phyloP scores from a whole-genome alignment of 2,113 vertebrate species.

The Orthonyx spaldingii region DNA sequence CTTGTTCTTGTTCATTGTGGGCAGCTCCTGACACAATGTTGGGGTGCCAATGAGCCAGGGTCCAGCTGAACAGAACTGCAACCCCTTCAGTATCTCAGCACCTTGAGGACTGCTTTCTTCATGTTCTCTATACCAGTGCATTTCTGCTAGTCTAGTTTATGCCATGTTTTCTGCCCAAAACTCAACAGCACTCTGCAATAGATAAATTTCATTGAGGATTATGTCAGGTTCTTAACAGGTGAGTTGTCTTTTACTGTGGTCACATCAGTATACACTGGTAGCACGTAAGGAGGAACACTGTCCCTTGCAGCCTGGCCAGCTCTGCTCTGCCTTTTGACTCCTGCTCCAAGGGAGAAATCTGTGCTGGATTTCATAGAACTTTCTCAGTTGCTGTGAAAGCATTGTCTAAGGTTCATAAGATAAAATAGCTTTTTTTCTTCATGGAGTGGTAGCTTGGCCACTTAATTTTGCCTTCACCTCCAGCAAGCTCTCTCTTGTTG shows the following conservation, averaged over 20 bases:
- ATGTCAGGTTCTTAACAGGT: not conserved
- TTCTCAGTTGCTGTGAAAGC: not conserved
- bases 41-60: not conserved
- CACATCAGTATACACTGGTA: not conserved
- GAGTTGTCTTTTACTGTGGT: not conserved
- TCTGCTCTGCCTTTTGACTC: not conserved
- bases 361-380: not conserved
- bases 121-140: not conserved
- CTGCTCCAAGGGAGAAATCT: not conserved
- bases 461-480: not conserved
- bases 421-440: not conserved
- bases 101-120: not conserved
- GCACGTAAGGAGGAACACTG: not conserved
- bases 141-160: not conserved
- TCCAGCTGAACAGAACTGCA: not conserved
- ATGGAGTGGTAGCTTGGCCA: fast-evolving
- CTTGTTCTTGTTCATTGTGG: not conserved
- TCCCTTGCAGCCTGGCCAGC: not conserved
- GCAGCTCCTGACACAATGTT: not conserved
- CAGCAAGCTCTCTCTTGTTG: not conserved
- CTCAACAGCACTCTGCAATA: not conserved
- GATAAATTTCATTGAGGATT: not conserved
- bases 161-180: not conserved
- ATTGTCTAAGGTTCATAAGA: not conserved
- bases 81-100: not conserved